Evolutionary conservation across 2,888 invertebrate genomes (phyloP).

Genomic region (Thera britannica): DNA sequence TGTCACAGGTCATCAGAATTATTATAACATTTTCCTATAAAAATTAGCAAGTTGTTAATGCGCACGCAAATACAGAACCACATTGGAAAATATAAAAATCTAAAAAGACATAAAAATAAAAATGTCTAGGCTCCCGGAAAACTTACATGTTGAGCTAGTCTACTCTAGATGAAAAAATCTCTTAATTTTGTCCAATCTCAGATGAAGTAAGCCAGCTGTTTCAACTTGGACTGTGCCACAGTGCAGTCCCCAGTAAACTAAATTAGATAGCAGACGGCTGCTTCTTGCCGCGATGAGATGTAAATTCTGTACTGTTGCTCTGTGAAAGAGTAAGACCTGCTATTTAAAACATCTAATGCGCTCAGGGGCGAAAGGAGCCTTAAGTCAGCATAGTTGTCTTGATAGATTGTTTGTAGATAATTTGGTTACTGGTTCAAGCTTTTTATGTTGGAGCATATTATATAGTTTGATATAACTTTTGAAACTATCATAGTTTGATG

Average conservation of each 20-base stretch:
- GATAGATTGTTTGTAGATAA: conserved; percentile 2
- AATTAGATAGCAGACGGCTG: conserved; percentile 60
- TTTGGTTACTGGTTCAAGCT: not conserved
- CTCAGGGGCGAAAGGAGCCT: conserved; percentile 14
- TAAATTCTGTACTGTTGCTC: conserved; percentile 57
- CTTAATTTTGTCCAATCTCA: too few relatives aligned
- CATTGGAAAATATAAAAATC: too few relatives aligned
- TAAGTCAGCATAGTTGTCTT: conserved; percentile 17
- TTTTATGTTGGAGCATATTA: too few relatives aligned
- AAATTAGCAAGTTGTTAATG: too few relatives aligned
- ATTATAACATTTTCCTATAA: too few relatives aligned
- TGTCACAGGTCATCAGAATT: too few relatives aligned
- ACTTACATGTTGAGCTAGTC: conserved; percentile 3
- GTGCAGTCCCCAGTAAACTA: conserved; percentile 53
- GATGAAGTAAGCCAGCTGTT: not conserved
- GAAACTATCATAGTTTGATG: too few relatives aligned
- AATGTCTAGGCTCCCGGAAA: too few relatives aligned
- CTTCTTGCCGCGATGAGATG: conserved; percentile 53
- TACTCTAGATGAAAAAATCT: too few relatives aligned
- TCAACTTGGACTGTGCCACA: conserved; percentile 15
- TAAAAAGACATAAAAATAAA: too few relatives aligned
- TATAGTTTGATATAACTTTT: too few relatives aligned
- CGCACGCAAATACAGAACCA: too few relatives aligned
- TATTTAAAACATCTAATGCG: conserved; percentile 31
- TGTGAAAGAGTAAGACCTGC: conserved; percentile 35